Evolutionary conservation across 2,888 invertebrate species (phyloP), one percentile per base, ranked within the genome.

Genomic region (Sminthurinus aureus): DNA sequence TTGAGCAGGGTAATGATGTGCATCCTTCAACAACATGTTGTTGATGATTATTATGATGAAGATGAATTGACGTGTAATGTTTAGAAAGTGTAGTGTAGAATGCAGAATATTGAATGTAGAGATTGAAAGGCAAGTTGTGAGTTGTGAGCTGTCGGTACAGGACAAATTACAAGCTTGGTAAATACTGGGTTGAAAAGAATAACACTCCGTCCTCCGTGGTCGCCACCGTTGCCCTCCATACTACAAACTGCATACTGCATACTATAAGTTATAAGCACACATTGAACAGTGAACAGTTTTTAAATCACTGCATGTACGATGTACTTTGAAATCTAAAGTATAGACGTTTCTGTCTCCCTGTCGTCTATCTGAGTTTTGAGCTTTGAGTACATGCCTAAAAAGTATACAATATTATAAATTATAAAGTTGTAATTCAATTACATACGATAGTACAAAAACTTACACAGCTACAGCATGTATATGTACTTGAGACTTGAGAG

Each of bases 91-190:
- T n/a, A n/a, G n/a, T n/a, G n/a, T n/a, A n/a, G n/a, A n/a, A n/a
- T n/a, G n/a, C n/a, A n/a, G n/a, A n/a, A n/a, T n/a, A n/a, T n/a
- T n/a, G n/a, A n/a, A n/a, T 38, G 38, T 38, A 38, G 38, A 38
- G 38, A 38, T 38, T 38, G 38, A 38, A 6, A 4, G 1, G 1
- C 6, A 6, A 38, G 38, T 6, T 38, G 1, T 38, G 38, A 38
- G 38, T 66, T 66, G 6, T 52, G 71, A 24, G 67, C 50, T 76
- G 82, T 82, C 82, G 82, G 82, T 76, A 82, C 82, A 82, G 38
- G 82, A 82, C 82, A 82, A 82, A 82, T 82, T 82, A 82, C 77
- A 82, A 82, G 82, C 77, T 82, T 77, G 52, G 71, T 80, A 52
- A 80, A 80, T 80, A 80, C 52, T 71, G 22, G 50, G 58, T 24